These are phyloP conservation scores for Brevimyrus niger DNA, from an alignment of 2,113 vertebrate species.

Conservation along the genomic window DNA sequence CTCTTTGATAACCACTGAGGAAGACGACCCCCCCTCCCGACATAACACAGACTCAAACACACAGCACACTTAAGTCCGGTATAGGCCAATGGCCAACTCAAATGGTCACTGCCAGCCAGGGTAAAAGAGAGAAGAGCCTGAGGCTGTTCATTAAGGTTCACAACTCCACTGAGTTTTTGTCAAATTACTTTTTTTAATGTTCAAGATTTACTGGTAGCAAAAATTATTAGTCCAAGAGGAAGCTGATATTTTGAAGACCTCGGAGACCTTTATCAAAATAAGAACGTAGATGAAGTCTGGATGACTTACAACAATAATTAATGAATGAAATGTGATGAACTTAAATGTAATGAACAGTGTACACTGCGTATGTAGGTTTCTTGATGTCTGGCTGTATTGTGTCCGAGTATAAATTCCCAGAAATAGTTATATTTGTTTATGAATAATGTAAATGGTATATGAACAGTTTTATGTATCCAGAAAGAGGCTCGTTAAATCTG, in stretches of 20 bases:
- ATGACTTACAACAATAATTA: not conserved
- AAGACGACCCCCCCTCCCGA: not conserved
- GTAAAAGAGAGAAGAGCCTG: not conserved
- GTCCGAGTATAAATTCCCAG: not conserved
- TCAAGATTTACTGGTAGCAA: not conserved
- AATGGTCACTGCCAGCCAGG: not conserved
- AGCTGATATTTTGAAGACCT: not conserved
- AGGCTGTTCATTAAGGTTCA: not conserved
- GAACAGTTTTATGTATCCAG: not conserved
- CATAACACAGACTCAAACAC: not conserved
- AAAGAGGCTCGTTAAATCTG: not conserved
- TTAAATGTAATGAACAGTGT: not conserved
- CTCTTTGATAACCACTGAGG: not conserved
- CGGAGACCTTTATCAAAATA: not conserved
- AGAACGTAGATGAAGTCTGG: not conserved
- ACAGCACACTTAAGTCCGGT: not conserved
- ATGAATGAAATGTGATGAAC: not conserved
- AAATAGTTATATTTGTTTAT: not conserved
- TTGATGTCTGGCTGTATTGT: not conserved
- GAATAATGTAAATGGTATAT: not conserved
- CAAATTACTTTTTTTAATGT: not conserved
- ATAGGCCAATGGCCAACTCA: not conserved
- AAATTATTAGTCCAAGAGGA: not conserved
- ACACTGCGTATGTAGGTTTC: not conserved
- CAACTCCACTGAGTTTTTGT: not conserved